Base-by-base conservation (phyloP, 2,113 vertebrate genomes). In the Xyrauchen texanus region DNA sequence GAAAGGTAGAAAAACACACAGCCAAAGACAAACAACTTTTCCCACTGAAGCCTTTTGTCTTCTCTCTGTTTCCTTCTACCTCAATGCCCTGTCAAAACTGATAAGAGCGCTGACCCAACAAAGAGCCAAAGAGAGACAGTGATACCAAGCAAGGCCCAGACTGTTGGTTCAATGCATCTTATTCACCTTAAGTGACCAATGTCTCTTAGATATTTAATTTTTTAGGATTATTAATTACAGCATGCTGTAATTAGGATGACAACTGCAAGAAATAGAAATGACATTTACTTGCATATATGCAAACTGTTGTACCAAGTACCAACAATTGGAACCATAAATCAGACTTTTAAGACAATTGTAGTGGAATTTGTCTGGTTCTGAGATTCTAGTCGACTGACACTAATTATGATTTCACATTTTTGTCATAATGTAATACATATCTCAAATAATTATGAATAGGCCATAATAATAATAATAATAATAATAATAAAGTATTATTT, bases 1-100 rank as follows among this genome's bases (percentile, higher is more conserved):
- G 90, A 91, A 91, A 91, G 90, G 88, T 89, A 87, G 87, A 91
- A 83, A 91, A 89, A 90, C 85, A 87, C 86, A 69, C 80, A 83
- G 76, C 8, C 85, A 53, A 82, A 78, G 85, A 82, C 83, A 83
- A 86, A 90, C 82, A 88, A 86, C 87, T 87, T 87, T 82, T 87
- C 89, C 88, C 71, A 86, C 82, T 68, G 89, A 64, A 72, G 52
- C 80, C 79, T 64, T 87, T 89, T 88, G 89, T 89, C 86, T 88
- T 70, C 61, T 34, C 52, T 42, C 82, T 79, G 77, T 77, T 63
- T 83, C 86, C 82, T 76, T 83, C 84, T 81, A 78, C 79, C 63
- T 47, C 81, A 74, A 81, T 81, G 87, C 80, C 46, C 79, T 81
- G 83, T 86, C 76, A 77, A 53, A 86, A 63, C 75, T 47, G 87